Base-by-base conservation (phyloP, 1,140 invertebrate species). In the Carposina sasakii region DNA sequence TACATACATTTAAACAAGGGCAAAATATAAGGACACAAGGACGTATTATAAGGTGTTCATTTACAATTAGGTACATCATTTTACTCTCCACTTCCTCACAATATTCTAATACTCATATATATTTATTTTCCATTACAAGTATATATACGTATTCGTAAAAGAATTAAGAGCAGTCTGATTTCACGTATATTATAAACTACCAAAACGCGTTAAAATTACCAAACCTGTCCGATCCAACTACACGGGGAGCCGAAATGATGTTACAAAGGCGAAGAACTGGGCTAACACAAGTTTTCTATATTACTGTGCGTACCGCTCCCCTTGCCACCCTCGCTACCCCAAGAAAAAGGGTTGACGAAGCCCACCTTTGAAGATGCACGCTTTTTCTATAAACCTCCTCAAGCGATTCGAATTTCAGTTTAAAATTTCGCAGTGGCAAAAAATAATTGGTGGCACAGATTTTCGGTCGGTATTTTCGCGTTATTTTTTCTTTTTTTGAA, bases 231-330 rank as follows among this genome's bases (percentile, higher is more conserved):
- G 15, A 15, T 54, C 66, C 20, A 12, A 42, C 44, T 71, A 68
- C 39, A 67, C 52, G 52, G 59, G 68, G 66, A 71, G 69, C 77
- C 76, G 67, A 83, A 83, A 83, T 83, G 79, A 79, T 81, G 79
- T 83, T 83, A 83, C 79, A 83, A 81, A 83, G 76, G 73, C 72
- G 65, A 66, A 74, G 72, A 81, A 83, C 77, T 78, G 77, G 79
- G 79, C 79, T 83, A 83, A 83, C 77, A 83, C 77, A 79, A 83
- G 79, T 83, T 81, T 83, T 81, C 79, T 83, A 83, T 83, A 83
- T 79, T 76, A 75, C 76, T 59, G 74, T 77, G 68, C 76, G 76
- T 79, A 69, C 76, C 67, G 57, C 54, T 57, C 52, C 49, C 19
- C 48, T 51, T 28, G 20, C 50, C 46, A 33, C 60, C 48, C 52